Conservation (phyloP, 2,888 invertebrate species). For the Lasioglossum morio region DNA sequence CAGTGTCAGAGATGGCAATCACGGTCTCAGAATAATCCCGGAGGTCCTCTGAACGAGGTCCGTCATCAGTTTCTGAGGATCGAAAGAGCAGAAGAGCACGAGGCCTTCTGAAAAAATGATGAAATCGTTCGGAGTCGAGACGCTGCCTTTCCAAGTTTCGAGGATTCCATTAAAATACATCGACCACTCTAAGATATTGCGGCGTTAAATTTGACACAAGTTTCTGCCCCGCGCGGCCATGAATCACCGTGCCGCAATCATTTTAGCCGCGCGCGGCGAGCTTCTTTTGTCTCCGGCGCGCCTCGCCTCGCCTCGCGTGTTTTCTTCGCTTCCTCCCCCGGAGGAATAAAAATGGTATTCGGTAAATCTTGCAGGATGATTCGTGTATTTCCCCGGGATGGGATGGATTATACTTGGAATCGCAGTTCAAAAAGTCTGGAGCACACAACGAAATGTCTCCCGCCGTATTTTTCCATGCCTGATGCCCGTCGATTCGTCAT, state of each 20-base stretch:
- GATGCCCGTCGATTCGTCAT: slow-evolving; percentile 10
- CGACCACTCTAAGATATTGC: slow-evolving; percentile 62
- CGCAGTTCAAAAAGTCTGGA: slow-evolving; percentile 25
- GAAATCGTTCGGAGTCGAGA: slow-evolving; percentile 17
- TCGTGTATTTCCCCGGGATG: slow-evolving; percentile 15
- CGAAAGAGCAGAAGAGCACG: background rate
- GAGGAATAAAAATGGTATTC: slow-evolving; percentile 30
- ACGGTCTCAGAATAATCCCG: background rate
- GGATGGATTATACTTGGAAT: slow-evolving; percentile 16
- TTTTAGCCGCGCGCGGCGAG: slow-evolving; percentile 42
- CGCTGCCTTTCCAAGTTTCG: background rate
- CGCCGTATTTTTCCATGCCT: background rate
- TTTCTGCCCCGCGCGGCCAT: slow-evolving; percentile 14
- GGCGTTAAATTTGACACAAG: slow-evolving; percentile 47
- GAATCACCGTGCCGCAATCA: slow-evolving; percentile 47
- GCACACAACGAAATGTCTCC: slow-evolving; percentile 4
- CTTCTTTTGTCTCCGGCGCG: slow-evolving; percentile 27
- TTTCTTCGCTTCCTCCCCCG: slow-evolving; percentile 7
- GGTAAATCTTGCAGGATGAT: slow-evolving; percentile 35
- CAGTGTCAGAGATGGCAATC: background rate
- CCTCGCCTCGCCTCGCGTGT: slow-evolving; percentile 7
- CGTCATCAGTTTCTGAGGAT: background rate
- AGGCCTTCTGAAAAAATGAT: slow-evolving; percentile 43
- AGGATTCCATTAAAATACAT: slow-evolving; percentile 66
- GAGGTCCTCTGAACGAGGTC: background rate